Conservation (phyloP, 2,888 invertebrate species). For the Sarcophaga caerulescens region DNA sequence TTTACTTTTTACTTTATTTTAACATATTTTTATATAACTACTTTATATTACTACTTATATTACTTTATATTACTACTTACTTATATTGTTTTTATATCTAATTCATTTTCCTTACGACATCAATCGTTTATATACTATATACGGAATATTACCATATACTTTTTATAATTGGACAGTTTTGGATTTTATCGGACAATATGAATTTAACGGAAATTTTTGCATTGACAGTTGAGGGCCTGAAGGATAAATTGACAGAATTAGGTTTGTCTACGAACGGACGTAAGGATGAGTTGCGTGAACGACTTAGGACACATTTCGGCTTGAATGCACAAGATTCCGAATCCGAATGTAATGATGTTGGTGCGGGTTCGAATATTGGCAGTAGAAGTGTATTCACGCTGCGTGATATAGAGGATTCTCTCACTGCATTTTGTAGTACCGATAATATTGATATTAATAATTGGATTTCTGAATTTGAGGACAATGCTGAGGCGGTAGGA, state of each 20-base stretch:
- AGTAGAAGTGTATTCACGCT: not conserved
- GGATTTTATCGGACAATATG: not conserved
- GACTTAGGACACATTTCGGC: not conserved
- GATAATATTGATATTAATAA: slow-evolving; percentile 32
- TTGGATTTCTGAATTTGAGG: slow-evolving; percentile 16
- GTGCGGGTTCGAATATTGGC: not conserved
- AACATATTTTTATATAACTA: no score
- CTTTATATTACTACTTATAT: no score
- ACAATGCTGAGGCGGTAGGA: slow-evolving; percentile 7
- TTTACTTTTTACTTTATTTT: no score
- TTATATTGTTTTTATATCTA: no score
- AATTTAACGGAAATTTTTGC: not conserved
- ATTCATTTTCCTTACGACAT: no score
- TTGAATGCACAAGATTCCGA: not conserved
- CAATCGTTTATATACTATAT: no score
- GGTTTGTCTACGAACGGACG: not conserved
- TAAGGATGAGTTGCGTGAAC: not conserved
- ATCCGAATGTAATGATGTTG: slow-evolving; percentile 7
- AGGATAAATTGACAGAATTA: not conserved
- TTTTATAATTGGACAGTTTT: no score
- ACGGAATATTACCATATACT: no score
- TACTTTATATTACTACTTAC: no score
- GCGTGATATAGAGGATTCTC: slow-evolving; percentile 19
- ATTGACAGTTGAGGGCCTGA: slow-evolving; percentile 4
- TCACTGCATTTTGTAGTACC: slow-evolving; percentile 34